phyloP scores from a whole-genome alignment of 2,797 vertebrate species.

The Varecia variegata region DNA sequence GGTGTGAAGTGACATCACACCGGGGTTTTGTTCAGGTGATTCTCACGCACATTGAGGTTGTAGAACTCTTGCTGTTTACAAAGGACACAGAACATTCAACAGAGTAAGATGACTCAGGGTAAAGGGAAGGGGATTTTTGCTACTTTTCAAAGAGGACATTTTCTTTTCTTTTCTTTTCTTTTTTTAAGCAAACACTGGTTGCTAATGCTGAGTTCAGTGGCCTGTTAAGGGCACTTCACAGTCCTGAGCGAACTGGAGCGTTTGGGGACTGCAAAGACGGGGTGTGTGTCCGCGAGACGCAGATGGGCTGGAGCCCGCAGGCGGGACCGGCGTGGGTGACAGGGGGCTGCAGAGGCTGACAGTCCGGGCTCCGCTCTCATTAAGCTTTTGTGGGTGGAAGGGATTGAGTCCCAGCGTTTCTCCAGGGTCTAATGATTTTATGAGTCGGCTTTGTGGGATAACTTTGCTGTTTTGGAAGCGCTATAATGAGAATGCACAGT shows the following conservation, averaged over 20 bases:
- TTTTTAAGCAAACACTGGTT: neutral
- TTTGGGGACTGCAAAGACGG: neutral
- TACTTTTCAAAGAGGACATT: neutral
- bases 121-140: neutral
- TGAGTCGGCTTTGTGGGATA: neutral
- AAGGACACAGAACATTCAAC: neutral
- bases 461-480: neutral
- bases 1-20: neutral
- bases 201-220: neutral
- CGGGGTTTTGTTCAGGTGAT: neutral
- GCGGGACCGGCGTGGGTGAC: fast-evolving
- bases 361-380: too few species aligned
- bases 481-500: neutral
- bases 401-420: neutral
- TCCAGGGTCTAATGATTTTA: conserved; percentile 16
- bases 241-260: neutral
- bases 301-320: too few species aligned
- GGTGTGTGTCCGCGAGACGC: neutral
- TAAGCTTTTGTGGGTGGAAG: neutral
- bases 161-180: neutral
- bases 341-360: neutral
- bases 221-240: too few species aligned
- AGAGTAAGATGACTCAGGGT: neutral
- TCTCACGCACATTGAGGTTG: neutral
- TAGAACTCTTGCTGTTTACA: neutral